These are phyloP conservation scores for Rhizoglyphus robini DNA, from an alignment of 1,140 invertebrate genomes.

Conservation along the genomic window DNA sequence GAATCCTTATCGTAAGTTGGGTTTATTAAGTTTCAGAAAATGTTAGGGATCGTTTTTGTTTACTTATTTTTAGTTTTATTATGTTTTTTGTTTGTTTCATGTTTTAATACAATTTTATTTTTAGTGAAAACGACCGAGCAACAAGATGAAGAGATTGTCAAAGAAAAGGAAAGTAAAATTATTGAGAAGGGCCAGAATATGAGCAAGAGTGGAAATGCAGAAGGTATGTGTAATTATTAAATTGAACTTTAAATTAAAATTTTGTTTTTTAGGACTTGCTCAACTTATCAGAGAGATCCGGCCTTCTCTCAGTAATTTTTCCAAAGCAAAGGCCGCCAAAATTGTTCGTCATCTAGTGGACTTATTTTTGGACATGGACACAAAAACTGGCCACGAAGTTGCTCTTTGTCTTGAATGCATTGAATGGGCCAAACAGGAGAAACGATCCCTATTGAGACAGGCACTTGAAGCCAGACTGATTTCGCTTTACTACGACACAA, in stretches of 20 bases:
- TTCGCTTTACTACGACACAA: constrained; percentile 84
- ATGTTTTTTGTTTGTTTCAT: not conserved
- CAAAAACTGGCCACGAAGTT: constrained; percentile 68
- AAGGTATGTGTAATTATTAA: constrained; percentile 19
- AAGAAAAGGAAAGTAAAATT: constrained; percentile 20
- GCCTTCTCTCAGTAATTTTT: constrained; percentile 78
- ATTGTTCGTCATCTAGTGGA: constrained; percentile 90
- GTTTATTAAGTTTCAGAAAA: not conserved
- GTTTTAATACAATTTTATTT: not conserved
- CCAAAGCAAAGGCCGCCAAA: constrained; percentile 98
- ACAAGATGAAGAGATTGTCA: not conserved
- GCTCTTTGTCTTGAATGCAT: constrained; percentile 79
- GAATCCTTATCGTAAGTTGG: not conserved
- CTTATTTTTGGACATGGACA: constrained; percentile 91
- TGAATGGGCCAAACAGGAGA: constrained; percentile 96
- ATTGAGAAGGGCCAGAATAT: constrained; percentile 73
- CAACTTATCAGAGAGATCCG: constrained; percentile 82
- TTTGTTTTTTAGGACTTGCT: constrained; percentile 54
- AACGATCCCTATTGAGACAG: constrained; percentile 89
- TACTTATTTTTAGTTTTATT: not conserved
- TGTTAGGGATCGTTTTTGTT: not conserved
- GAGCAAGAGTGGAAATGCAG: constrained; percentile 44
- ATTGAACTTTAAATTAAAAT: constrained; percentile 8
- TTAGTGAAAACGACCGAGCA: not conserved
- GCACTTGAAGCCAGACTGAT: constrained; percentile 83